A percentile compares a stretch with the other conserved stretches of the same genome.
phyloP scores from a whole-genome alignment of 2,113 vertebrate species.

The Istiophorus platypterus region DNA sequence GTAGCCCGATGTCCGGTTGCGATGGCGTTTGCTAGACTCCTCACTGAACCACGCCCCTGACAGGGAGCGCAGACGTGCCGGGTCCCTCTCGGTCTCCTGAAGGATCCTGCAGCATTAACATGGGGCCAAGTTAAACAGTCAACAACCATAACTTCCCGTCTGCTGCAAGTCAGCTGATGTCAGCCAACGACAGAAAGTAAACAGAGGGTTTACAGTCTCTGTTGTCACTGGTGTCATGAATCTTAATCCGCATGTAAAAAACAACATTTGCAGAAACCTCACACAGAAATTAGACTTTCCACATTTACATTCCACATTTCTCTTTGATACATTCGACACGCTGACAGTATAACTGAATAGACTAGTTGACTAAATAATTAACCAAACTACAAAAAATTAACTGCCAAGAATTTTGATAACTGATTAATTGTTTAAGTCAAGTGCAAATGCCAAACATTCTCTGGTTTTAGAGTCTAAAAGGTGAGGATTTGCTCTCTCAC shows the following conservation, averaged over 20 bases:
- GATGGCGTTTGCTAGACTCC: conserved; percentile 86
- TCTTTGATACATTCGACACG: neutral
- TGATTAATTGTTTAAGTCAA: too few species aligned
- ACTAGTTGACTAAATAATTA: neutral
- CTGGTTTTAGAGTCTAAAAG: neutral
- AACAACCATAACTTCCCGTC: neutral
- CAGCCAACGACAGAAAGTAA: neutral
- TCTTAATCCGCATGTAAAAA: neutral
- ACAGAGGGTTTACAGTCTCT: conserved; percentile 1
- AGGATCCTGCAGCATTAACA: conserved; percentile 83
- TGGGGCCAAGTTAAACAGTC: conserved; percentile 17
- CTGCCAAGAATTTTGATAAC: neutral
- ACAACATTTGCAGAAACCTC: neutral
- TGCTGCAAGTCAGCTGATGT: conserved; percentile 4
- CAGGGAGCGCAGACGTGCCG: conserved; percentile 82
- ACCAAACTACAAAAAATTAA: neutral
- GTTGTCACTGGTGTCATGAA: neutral
- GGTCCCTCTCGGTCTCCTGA: conserved; percentile 85
- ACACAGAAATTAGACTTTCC: neutral
- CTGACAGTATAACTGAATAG: neutral
- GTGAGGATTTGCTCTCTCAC: too few species aligned
- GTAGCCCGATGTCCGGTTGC: conserved; percentile 76
- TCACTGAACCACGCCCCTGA: conserved; percentile 94
- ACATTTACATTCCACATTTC: neutral
- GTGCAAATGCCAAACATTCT: neutral